Evolutionary conservation across 2,113 vertebrate genomes (phyloP), one percentile per base, ranked within the genome.

Genomic region (Scolopax mira): DNA sequence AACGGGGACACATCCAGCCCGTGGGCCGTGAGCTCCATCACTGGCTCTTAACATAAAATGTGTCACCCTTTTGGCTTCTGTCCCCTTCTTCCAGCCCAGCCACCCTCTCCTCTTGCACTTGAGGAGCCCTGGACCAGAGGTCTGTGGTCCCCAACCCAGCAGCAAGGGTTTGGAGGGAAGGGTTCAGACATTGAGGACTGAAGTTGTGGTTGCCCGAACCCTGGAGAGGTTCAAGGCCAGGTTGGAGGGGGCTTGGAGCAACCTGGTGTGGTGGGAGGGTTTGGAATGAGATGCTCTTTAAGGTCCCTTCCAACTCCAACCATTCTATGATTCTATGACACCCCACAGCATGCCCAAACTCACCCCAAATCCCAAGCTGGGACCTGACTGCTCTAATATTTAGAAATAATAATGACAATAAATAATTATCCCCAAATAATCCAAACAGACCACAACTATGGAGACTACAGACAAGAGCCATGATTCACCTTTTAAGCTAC

Each of bases 391-490:
- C 1, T 3, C 1, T 2, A 46, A 4, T 28, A 42, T 23, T 58
- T 60, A 18, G 24, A 57, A 48, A 25, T 16, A n/a, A 79, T 3
- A 7, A 48, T 19, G 28, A 54, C 28, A 54, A 10, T 54, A 54
- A 54, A 30, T 54, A 30, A 54, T 30, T 30, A 30, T 28, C 28
- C 28, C 9, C 3, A 35, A 42, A 28, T 17, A 64, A 57, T 9
- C 16, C 33, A 18, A 71, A 15, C 33, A 48, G 24, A 25, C 24
- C 30, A n/a, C 61, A 19, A 55, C 8, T 6, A 27, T 4, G 39
- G 17, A 31, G 18, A 35, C 2, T 2, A 52, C 18, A 22, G 49
- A 2, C 17, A 52, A 18, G 65, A 66, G 69, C 18, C 0, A 0
- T 10, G 44, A 18, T 5, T 21, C 9, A 10, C 5, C 3, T 69